Conservation (phyloP, 2,797 vertebrate genomes). For the Notolepis coatsorum region DNA sequence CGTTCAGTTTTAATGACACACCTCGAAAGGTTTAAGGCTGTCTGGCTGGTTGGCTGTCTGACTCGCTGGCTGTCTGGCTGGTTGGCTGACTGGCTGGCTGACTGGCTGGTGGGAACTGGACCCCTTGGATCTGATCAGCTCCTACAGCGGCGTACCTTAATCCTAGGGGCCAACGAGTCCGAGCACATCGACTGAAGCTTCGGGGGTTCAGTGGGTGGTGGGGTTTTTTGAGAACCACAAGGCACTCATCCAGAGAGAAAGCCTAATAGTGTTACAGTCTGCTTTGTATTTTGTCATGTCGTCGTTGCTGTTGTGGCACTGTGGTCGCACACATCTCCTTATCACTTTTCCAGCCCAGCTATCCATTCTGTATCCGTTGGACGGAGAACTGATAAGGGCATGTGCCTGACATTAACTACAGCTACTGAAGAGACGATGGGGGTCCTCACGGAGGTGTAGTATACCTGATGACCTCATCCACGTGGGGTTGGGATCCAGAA, state of each 20-base stretch:
- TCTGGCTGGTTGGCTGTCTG: too few species aligned
- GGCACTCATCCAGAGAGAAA: constrained; percentile 6
- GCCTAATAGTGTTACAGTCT: constrained; percentile 5
- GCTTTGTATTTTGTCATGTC: constrained; percentile 31
- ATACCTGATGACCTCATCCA: neutral
- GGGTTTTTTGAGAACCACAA: constrained; percentile 17
- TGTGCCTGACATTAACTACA: constrained; percentile 83
- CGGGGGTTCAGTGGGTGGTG: constrained; percentile 17
- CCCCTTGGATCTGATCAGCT: constrained; percentile 21
- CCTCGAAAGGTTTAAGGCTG: too few species aligned
- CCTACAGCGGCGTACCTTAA: neutral
- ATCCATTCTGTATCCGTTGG: constrained; percentile 90
- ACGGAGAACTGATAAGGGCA: constrained; percentile 99
- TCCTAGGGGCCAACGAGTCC: neutral
- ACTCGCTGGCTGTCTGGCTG: too few species aligned
- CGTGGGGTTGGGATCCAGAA: too few species aligned
- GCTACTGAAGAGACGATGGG: constrained; percentile 35
- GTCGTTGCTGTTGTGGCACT: constrained; percentile 40
- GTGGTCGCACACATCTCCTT: constrained; percentile 90
- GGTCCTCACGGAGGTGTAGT: too few species aligned
- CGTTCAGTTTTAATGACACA: too few species aligned
- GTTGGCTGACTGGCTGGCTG: too few species aligned
- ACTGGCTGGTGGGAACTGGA: constrained; percentile 21
- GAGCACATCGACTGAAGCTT: neutral
- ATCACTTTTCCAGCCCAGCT: constrained; percentile 99